phyloP scores from a whole-genome alignment of 1,140 invertebrate species.

The Cyclargus thomasi region DNA sequence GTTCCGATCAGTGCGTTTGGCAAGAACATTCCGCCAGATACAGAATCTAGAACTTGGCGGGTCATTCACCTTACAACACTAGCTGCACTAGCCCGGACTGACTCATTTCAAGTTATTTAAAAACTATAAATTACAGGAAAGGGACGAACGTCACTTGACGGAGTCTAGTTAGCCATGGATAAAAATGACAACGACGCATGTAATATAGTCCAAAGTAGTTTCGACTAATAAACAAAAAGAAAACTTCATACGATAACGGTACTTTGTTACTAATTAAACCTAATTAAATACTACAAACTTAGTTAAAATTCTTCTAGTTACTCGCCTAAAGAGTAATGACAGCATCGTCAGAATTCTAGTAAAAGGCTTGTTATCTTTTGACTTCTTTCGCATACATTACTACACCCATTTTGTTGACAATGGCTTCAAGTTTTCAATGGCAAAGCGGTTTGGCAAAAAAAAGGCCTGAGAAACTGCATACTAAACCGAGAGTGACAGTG shows the following conservation, averaged over 20 bases:
- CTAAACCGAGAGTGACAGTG: constrained; percentile 13
- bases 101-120: background rate
- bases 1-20: constrained; percentile 65
- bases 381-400: background rate
- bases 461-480: constrained; percentile 5
- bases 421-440: background rate
- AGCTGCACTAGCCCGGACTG: constrained; percentile 12
- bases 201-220: no score
- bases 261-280: no score
- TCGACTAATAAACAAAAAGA: no score
- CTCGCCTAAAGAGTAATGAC: no score
- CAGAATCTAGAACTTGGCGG: constrained; percentile 52
- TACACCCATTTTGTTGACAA: background rate
- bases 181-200: no score
- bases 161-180: no score
- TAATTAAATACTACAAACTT: no score
- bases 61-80: constrained; percentile 57
- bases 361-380: no score
- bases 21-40: constrained; percentile 59
- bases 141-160: background rate
- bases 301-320: no score
- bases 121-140: background rate
- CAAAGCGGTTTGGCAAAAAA: background rate
- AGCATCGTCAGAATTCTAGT: no score
- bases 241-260: no score